Evolutionary conservation across 2,888 invertebrate genomes (phyloP), one percentile per base, ranked within the genome.

Genomic region (Eurois occulta): DNA sequence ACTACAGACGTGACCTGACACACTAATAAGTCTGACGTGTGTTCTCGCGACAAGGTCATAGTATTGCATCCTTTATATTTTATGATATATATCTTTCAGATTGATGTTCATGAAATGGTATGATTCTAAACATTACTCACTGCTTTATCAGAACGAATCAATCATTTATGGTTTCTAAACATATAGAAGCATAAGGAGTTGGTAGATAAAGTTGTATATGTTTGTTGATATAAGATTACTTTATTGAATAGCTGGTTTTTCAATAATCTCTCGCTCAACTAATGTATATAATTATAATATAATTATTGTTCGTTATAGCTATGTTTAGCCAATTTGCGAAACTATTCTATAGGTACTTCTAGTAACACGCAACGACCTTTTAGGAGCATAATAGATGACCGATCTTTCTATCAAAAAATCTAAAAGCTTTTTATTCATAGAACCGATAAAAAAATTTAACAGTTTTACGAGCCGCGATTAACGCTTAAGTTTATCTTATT

Each of bases 1-100:
- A 65, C 78, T 60, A 62, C 72, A 72, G 80, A 84, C 87, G 85
- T 84, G 85, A 86, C 77, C 66, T 86, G 84, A 84, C 75, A 62
- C 72, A 46, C 62, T 85, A 73, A 80, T 77, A 77, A 66, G 62
- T 35, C 69, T 70, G 64, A 48, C 60, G 41, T 6, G 32, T 1
- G 24, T 0, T 2, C 32, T 80, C 68, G 28, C 55, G 65, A 38
- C 13, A 77, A 75, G 68, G 85, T 73, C 0, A 8, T 8, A 0
- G 43, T 0, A 58, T 75, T 85, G 7, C 4, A 28, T 13, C 32
- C 38, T 55, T 52, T 46, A 58, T 46, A 28, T 28, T 16, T 58
- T 16, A 58, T 58, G 58, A 28, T 58, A 13, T n/a, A 6, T 28
- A 0, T 28, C 16, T 28, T 28, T n/a, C n/a, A 58, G 13, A 10